A percentile compares a stretch with the other conserved stretches of the same genome.
phyloP scores from a whole-genome alignment of 2,888 invertebrate genomes.

The Resseliella maxima region DNA sequence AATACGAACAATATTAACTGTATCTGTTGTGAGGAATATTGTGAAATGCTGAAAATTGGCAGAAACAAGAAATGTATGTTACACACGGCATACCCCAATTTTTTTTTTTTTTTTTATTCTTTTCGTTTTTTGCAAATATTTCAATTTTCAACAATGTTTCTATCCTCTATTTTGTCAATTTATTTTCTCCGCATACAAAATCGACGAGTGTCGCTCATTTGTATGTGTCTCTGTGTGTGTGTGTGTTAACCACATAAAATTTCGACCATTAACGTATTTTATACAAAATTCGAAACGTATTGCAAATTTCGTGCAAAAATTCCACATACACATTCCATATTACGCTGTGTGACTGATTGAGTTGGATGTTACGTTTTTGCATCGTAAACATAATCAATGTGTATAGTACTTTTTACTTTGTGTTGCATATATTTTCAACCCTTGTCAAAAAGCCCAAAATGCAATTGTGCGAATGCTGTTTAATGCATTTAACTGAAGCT shows the following conservation, averaged over 20 bases:
- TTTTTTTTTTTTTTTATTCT: too few relatives aligned
- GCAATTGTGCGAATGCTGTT: constrained; percentile 36
- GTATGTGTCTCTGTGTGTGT: too few relatives aligned
- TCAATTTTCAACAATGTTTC: constrained; percentile 29
- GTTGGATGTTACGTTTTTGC: not conserved
- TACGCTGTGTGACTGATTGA: too few relatives aligned
- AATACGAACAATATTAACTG: not conserved
- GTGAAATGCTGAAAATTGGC: constrained; percentile 43
- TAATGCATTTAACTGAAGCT: not conserved
- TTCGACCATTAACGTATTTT: not conserved
- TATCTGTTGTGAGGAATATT: not conserved
- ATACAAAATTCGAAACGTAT: too few relatives aligned
- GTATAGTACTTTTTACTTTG: not conserved
- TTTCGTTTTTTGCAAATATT: constrained; percentile 42
- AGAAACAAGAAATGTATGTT: constrained; percentile 37
- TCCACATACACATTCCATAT: constrained; percentile 9
- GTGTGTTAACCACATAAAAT: not conserved
- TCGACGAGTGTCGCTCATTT: not conserved
- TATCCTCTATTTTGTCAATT: not conserved
- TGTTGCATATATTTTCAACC: not conserved
- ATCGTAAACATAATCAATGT: not conserved
- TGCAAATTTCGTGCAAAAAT: not conserved
- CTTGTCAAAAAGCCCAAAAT: not conserved
- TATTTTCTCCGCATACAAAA: not conserved
- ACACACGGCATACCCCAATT: constrained; percentile 11